Conservation (phyloP, 1,140 invertebrate genomes). For the Cephus cinctus region DNA sequence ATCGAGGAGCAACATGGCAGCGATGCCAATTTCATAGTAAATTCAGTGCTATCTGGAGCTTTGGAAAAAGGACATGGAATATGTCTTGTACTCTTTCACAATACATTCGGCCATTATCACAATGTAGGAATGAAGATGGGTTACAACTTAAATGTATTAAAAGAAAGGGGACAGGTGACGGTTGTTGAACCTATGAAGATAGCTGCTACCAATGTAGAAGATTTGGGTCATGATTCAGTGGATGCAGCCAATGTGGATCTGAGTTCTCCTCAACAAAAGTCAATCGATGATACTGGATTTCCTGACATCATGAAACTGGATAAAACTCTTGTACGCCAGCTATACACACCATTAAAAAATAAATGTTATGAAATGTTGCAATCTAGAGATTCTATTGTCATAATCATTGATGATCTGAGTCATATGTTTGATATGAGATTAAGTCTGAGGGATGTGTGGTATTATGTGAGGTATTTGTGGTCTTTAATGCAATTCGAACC, state of each 20-base stretch:
- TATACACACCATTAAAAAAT: constrained; percentile 33
- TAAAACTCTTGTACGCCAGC: constrained; percentile 44
- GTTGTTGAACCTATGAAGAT: constrained; percentile 60
- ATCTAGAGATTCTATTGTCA: constrained; percentile 34
- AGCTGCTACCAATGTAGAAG: constrained; percentile 48
- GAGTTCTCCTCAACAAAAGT: constrained; percentile 33
- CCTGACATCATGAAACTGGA: constrained; percentile 38
- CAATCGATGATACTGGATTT: constrained; percentile 16
- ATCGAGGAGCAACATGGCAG: constrained; percentile 67
- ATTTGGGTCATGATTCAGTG: constrained; percentile 37
- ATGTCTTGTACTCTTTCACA: constrained; percentile 67
- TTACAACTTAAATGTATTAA: constrained; percentile 64
- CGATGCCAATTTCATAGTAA: constrained; percentile 70
- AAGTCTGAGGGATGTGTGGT: constrained; percentile 55
- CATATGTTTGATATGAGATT: constrained; percentile 66
- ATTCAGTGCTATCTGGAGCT: constrained; percentile 61
- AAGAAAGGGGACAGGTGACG: constrained; percentile 56
- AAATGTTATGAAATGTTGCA: constrained; percentile 37
- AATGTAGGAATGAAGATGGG: constrained; percentile 71
- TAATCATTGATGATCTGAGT: constrained; percentile 71
- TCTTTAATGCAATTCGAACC: constrained; percentile 44
- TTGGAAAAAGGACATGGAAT: constrained; percentile 59
- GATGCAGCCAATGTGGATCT: constrained; percentile 32
- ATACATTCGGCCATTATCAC: constrained; percentile 69
- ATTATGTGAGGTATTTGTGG: constrained; percentile 55